Evolutionary conservation across 1,140 invertebrate species (phyloP).

Genomic region (Stegodyphus dumicola): DNA sequence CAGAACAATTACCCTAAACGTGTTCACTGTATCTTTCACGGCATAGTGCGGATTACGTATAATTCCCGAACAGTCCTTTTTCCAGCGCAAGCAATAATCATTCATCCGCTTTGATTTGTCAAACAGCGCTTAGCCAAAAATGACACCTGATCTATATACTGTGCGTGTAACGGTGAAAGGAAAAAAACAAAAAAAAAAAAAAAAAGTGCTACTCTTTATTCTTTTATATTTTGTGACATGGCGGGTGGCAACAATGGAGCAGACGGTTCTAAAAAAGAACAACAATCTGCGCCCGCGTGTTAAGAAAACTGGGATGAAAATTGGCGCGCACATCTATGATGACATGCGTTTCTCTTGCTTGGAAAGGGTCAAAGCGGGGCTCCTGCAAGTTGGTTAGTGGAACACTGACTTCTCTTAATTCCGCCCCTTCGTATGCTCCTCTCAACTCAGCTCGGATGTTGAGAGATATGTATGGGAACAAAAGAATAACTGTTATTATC

Average conservation of each 20-base stretch:
- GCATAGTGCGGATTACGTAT: too few relatives aligned
- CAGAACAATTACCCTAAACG: too few relatives aligned
- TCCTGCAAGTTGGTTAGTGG: conserved; percentile 35
- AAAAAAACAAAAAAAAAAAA: too few relatives aligned
- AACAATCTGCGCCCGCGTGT: not conserved
- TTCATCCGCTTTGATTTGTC: too few relatives aligned
- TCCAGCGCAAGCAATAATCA: too few relatives aligned
- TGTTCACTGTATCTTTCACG: too few relatives aligned
- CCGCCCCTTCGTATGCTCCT: not conserved
- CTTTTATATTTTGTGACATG: not conserved
- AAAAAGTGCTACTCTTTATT: too few relatives aligned
- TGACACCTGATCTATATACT: too few relatives aligned
- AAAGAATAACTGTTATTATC: conserved; percentile 13
- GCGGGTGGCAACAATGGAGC: conserved; percentile 9
- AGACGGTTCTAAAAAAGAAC: conserved; percentile 22
- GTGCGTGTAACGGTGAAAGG: too few relatives aligned
- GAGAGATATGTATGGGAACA: conserved; percentile 6
- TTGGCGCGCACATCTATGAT: not conserved
- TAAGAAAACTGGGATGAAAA: conserved; percentile 19
- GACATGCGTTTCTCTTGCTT: not conserved
- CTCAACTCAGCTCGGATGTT: not conserved
- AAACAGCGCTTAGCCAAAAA: too few relatives aligned
- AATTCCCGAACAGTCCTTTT: too few relatives aligned
- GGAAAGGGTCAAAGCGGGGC: conserved; percentile 20
- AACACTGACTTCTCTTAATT: conserved; percentile 15